Evolutionary conservation across 2,797 vertebrate species (phyloP).

Genomic region (Pelochelys cantorii): DNA sequence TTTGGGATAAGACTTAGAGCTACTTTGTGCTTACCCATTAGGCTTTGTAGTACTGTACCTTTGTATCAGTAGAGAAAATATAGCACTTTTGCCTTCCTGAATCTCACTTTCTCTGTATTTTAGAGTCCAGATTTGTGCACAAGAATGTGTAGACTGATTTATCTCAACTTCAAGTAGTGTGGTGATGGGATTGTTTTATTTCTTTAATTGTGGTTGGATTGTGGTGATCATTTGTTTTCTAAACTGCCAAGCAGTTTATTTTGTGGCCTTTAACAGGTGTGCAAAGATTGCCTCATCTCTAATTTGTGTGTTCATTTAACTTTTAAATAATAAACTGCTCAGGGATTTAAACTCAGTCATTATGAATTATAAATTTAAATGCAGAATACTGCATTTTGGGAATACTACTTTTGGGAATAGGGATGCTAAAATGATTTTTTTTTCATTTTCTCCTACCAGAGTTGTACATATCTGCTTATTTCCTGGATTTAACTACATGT

Average conservation of each 20-base stretch:
- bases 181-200: no score
- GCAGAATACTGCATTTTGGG: no score
- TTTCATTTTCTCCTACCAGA: not conserved
- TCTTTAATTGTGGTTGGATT: no score
- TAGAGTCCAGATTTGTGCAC: not conserved
- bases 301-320: not conserved
- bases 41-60: not conserved
- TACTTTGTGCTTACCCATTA: not conserved
- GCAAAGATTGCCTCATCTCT: rapidly evolving
- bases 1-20: not conserved
- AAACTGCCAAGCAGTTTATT: not conserved
- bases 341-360: not conserved
- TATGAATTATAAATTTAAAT: not conserved
- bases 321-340: not conserved
- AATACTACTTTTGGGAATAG: not conserved
- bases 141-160: no score
- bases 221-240: not conserved
- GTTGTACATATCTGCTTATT: not conserved
- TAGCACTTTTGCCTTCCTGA: not conserved
- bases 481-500: not conserved
- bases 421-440: not conserved
- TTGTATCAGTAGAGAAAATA: no score
- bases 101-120: not conserved
- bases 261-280: not conserved
- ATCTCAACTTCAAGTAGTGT: no score